These are phyloP conservation scores for Falco columbarius DNA, from an alignment of 2,797 vertebrate species.

Conservation along the genomic window DNA sequence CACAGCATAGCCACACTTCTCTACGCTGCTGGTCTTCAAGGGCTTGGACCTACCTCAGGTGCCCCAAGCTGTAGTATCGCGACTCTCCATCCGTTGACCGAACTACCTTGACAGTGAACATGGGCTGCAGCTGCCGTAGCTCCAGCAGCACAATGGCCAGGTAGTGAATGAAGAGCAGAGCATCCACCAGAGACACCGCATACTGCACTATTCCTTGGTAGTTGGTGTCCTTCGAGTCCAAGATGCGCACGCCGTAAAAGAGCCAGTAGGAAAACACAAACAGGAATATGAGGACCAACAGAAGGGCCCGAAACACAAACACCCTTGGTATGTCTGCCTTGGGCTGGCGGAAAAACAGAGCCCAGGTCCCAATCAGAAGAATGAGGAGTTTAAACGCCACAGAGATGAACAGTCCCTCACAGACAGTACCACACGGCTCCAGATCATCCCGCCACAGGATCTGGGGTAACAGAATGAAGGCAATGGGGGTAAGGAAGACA, in stretches of 20 bases:
- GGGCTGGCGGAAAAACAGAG: constrained; percentile 88
- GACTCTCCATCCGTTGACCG: constrained; percentile 92
- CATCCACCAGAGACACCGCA: constrained; percentile 92
- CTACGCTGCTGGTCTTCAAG: fast-evolving
- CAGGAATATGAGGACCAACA: constrained; percentile 90
- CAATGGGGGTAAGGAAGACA: constrained; percentile 89
- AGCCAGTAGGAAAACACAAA: constrained; percentile 97
- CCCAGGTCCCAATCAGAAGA: constrained; percentile 94
- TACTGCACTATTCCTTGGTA: constrained; percentile 96
- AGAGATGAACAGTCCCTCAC: constrained; percentile 96
- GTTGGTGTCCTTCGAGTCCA: constrained; percentile 91
- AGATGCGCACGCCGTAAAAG: constrained; percentile 94
- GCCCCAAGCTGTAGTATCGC: constrained; percentile 90
- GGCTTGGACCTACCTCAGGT: constrained; percentile 83
- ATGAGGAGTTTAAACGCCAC: constrained; percentile 96
- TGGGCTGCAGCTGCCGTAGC: constrained; percentile 90
- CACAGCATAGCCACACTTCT: neutral
- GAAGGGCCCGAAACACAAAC: constrained; percentile 90
- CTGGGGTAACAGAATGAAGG: constrained; percentile 91
- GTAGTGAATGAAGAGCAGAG: constrained; percentile 95
- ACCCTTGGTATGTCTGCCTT: constrained; percentile 87
- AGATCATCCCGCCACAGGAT: constrained; percentile 90
- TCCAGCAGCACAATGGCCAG: constrained; percentile 94
- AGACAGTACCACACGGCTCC: constrained; percentile 91
- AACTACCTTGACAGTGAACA: constrained; percentile 89